Percentiles rank a stretch among this genome's conserved stretches.
Evolutionary conservation across 1,140 invertebrate genomes (phyloP).

Genomic region (Caenorhabditis tropicalis): DNA sequence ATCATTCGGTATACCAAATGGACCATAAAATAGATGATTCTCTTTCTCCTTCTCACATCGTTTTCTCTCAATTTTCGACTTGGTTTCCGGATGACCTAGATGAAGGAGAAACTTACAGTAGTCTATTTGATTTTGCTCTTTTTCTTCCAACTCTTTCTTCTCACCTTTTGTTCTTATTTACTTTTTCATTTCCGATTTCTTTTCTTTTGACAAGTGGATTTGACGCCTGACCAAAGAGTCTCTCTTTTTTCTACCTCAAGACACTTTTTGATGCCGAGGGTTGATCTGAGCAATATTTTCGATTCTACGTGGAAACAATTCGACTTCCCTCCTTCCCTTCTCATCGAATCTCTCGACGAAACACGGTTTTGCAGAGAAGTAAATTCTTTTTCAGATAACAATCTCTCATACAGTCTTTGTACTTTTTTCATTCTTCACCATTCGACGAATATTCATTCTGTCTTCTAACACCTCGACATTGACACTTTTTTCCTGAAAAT

Average conservation of each 20-base stretch:
- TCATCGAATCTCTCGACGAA: no score
- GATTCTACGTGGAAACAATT: no score
- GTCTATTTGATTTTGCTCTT: not conserved
- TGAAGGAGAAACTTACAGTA: no score
- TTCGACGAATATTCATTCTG: not conserved
- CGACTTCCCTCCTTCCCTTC: no score
- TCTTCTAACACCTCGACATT: not conserved
- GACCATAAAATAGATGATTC: slow-evolving; percentile 16
- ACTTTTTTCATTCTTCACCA: not conserved
- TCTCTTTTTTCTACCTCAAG: no score
- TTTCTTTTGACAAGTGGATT: slow-evolving; percentile 30
- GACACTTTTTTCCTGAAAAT: slow-evolving; percentile 3
- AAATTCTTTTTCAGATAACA: no score
- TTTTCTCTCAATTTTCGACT: not conserved
- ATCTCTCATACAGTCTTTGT: not conserved
- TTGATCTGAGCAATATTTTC: no score
- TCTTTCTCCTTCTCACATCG: not conserved
- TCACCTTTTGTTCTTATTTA: not conserved
- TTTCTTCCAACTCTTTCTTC: not conserved
- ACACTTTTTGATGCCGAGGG: no score
- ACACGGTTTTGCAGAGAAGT: no score
- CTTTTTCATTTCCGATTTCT: not conserved
- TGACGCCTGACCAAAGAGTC: not conserved
- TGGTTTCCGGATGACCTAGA: not conserved
- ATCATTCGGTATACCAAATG: slow-evolving; percentile 33